These are phyloP conservation scores for Phalanger gymnotis DNA, from an alignment of 2,797 vertebrate genomes.

Conservation along the genomic window DNA sequence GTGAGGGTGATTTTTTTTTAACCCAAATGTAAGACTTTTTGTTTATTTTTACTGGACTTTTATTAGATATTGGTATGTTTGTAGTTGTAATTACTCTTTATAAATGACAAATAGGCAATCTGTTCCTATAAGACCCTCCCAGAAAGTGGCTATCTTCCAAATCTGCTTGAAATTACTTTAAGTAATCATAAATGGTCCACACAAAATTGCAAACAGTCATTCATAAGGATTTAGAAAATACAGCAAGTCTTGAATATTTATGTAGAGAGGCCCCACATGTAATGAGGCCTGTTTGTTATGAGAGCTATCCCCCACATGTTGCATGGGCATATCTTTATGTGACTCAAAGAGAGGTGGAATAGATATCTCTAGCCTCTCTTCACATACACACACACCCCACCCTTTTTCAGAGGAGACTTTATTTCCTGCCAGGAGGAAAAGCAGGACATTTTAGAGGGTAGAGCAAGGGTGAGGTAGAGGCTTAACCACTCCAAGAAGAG, in stretches of 20 bases:
- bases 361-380: background rate
- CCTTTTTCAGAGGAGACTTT: background rate
- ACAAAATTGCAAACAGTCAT: background rate
- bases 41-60: background rate
- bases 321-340: background rate
- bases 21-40: background rate
- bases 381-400: no score
- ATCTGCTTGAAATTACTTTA: background rate
- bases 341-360: background rate
- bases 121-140: no score
- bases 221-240: background rate
- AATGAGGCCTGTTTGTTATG: background rate
- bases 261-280: background rate
- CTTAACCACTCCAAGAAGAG: background rate
- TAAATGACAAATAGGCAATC: background rate
- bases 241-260: background rate
- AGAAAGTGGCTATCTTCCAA: background rate
- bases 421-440: background rate
- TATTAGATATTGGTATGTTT: background rate
- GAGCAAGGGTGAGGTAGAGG: background rate
- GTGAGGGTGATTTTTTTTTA: background rate
- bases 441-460: no score
- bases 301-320: background rate
- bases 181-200: background rate
- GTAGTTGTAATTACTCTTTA: background rate